A percentile compares a stretch with the other conserved stretches of the same genome.
These are phyloP conservation scores for Parambassis ranga DNA, from an alignment of 2,797 vertebrate genomes.

Conservation along the genomic window DNA sequence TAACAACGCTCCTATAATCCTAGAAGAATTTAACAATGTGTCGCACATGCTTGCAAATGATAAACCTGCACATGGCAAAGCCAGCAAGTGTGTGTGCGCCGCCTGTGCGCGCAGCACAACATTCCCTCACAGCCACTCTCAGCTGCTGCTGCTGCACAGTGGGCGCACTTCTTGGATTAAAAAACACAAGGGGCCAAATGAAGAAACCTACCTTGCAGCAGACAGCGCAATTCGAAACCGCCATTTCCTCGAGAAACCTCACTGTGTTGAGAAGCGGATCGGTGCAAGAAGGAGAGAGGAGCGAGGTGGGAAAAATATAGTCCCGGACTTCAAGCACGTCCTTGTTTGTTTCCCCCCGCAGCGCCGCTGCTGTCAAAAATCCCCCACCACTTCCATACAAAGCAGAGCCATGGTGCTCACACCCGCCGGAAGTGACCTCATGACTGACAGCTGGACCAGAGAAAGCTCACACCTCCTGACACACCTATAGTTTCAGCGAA, in stretches of 20 bases:
- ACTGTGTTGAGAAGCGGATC: constrained; percentile 14
- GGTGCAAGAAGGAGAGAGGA: not conserved
- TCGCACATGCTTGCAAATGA: not conserved
- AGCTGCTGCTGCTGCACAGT: constrained; percentile 25
- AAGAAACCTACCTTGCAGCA: constrained; percentile 61
- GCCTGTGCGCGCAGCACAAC: not conserved
- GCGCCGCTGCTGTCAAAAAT: constrained; percentile 80
- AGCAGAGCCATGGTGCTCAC: constrained; percentile 47
- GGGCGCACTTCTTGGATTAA: not conserved
- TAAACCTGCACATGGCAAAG: not conserved
- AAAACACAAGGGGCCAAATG: constrained; percentile 7
- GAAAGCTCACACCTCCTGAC: constrained; percentile 59
- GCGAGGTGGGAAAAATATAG: constrained; percentile 6
- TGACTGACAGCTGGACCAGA: constrained; percentile 33
- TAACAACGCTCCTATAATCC: constrained; percentile 15
- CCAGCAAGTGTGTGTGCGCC: no score
- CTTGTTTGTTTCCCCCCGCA: constrained; percentile 64
- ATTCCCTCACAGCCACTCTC: constrained; percentile 29
- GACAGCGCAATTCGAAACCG: constrained; percentile 49
- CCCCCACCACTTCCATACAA: constrained; percentile 68
- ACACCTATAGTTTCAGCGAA: constrained; percentile 82
- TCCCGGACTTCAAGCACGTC: constrained; percentile 52
- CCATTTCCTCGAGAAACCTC: constrained; percentile 59
- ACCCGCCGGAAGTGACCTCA: constrained; percentile 70
- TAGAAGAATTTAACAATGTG: not conserved